phyloP scores from a whole-genome alignment of 1,140 invertebrate genomes.

The Drosophila pandora region DNA sequence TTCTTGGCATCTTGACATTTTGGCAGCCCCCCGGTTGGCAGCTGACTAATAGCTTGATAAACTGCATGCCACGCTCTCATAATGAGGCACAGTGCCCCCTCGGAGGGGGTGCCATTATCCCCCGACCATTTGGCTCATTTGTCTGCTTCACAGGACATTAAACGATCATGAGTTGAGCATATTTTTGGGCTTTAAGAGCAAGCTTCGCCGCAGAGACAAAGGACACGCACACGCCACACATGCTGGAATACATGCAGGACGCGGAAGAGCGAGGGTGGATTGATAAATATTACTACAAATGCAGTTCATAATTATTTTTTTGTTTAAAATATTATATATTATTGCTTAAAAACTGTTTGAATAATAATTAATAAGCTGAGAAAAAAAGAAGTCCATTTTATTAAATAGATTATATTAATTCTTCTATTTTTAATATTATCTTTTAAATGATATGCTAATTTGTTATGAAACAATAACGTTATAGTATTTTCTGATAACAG shows the following conservation, averaged over 20 bases:
- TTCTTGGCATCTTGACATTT: background rate
- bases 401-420: background rate
- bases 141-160: constrained; percentile 45
- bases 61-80: constrained; percentile 61
- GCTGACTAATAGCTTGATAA: constrained; percentile 75
- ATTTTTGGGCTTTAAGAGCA: constrained; percentile 8
- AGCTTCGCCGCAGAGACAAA: background rate
- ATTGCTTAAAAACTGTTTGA: too few species aligned
- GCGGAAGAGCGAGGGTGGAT: background rate
- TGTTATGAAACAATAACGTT: too few species aligned
- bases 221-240: constrained; percentile 3
- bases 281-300: background rate
- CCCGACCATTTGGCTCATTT: constrained; percentile 8
- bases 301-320: too few species aligned
- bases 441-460: too few species aligned
- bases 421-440: too few species aligned
- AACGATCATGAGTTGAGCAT: constrained; percentile 28
- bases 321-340: too few species aligned
- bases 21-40: constrained; percentile 12
- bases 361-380: too few species aligned
- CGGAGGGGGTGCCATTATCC: background rate
- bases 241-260: background rate
- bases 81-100: constrained; percentile 23
- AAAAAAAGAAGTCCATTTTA: background rate
- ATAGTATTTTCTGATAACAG: too few species aligned